Percentiles rank a stretch among this genome's conserved stretches.
Evolutionary conservation across 2,797 vertebrate genomes (phyloP).

Genomic region (Pipistrellus pipistrellus): DNA sequence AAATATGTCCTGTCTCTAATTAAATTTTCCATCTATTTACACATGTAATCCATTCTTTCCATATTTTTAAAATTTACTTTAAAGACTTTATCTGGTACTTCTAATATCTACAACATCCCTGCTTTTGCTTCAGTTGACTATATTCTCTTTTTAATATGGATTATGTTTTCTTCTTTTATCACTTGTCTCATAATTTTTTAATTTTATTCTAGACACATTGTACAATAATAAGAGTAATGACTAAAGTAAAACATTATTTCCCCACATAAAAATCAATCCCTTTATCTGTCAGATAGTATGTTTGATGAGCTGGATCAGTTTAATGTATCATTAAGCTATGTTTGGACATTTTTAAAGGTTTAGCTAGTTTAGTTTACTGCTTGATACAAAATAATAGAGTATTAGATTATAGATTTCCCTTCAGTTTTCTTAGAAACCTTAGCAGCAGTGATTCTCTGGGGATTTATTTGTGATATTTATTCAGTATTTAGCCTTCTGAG

Average conservation of each 20-base stretch:
- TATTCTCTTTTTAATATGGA: not conserved
- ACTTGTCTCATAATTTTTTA: not conserved
- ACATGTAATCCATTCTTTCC: not conserved
- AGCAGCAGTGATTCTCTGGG: not conserved
- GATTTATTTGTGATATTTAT: conserved; percentile 49
- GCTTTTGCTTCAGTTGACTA: not conserved
- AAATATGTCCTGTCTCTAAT: not conserved
- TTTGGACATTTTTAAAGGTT: not conserved
- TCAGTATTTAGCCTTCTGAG: not conserved
- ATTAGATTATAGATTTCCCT: not conserved
- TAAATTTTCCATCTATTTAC: not conserved
- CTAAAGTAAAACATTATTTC: conserved; percentile 22
- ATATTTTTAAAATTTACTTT: not conserved
- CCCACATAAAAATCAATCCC: not conserved
- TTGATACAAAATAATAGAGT: conserved; percentile 35
- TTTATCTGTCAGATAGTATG: not conserved
- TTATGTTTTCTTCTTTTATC: conserved; percentile 14
- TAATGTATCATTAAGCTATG: not conserved
- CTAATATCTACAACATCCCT: not conserved
- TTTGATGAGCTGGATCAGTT: not conserved
- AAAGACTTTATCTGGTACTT: not conserved
- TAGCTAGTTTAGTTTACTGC: not conserved
- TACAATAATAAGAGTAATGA: conserved; percentile 5
- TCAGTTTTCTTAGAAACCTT: not conserved
- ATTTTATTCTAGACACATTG: not conserved